Evolutionary conservation across 2,888 invertebrate genomes (phyloP).

Genomic region (Eristalinus aeneus): DNA sequence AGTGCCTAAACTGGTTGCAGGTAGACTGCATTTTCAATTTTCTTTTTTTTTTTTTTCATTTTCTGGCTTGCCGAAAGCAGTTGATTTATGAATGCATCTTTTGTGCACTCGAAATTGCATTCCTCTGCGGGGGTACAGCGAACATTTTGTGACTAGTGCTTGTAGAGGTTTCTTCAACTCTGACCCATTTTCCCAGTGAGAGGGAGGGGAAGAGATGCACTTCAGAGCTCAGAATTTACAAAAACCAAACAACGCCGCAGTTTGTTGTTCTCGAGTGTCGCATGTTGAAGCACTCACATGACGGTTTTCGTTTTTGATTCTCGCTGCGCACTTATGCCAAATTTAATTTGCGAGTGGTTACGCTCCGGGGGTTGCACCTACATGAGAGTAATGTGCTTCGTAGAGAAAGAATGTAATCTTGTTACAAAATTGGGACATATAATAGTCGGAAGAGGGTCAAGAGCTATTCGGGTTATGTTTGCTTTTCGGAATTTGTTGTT

Average conservation of each 20-base stretch:
- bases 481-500: not conserved
- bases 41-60: constrained; percentile 26
- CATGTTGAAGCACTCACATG: not conserved
- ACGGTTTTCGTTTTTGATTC: not conserved
- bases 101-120: constrained; percentile 54
- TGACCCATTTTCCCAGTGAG: constrained; percentile 39
- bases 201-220: constrained; percentile 9
- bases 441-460: not conserved
- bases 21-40: constrained; percentile 44
- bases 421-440: not conserved
- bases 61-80: constrained; percentile 26
- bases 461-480: not conserved
- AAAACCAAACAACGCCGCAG: not conserved
- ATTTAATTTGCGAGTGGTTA: constrained; percentile 1
- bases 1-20: constrained; percentile 41
- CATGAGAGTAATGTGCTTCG: not conserved
- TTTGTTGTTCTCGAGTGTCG: constrained; percentile 1
- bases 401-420: not conserved
- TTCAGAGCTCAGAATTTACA: constrained; percentile 19
- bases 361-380: not conserved
- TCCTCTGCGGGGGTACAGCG: not conserved
- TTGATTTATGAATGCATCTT: constrained; percentile 64
- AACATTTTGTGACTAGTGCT: not conserved
- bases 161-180: constrained; percentile 26
- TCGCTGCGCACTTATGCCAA: not conserved